Evolutionary conservation across 1,140 invertebrate species (phyloP), one percentile per base, ranked within the genome.

Genomic region (Heliothis subflexa): DNA sequence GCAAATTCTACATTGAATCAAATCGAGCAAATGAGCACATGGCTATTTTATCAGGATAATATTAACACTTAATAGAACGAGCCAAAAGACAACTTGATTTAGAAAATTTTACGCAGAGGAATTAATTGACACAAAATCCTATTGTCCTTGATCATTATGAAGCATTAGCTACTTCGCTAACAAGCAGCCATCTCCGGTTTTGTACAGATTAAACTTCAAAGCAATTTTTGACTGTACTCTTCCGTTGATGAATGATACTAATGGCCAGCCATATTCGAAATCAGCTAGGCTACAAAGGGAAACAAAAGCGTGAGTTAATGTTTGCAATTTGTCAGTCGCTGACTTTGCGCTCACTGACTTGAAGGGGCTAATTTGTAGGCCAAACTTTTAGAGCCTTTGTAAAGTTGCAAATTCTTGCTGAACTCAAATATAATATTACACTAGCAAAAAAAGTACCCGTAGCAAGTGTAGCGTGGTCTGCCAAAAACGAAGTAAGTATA

Each of bases 121-220:
- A 52, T 52, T 75, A 64, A 75, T 64, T 64, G 54, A 64, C 21
- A 64, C 52, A 54, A 73, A 59, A 64, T 75, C 73, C 49, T 52
- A n/a, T 61, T 75, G 57, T 74, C 49, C 57, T 50, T 64, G 59
- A 62, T 64, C 59, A 50, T 72, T 72, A 72, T 49, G 49, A 62
- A 52, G 66, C 16, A 70, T 70, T 49, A 75, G 57, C 57, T 64
- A 49, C 16, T 40, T 49, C 18, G 55, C 57, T 74, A 62, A 75
- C 73, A 64, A 25, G 59, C 49, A 25, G 21, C 14, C 59, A 40
- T 75, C 73, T 64, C 59, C 59, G 61, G 25, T 50, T 62, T 52
- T 52, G 14, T 70, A 4, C 45, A 40, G 40, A 66, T 70, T 70
- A 52, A 70, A 70, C 13, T 52, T 49, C 21, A 25, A 12, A 21